A percentile compares a stretch with the other conserved stretches of the same genome.
These are phyloP conservation scores for Parasteatoda tepidariorum DNA, from an alignment of 1,140 invertebrate species.

Conservation along the genomic window DNA sequence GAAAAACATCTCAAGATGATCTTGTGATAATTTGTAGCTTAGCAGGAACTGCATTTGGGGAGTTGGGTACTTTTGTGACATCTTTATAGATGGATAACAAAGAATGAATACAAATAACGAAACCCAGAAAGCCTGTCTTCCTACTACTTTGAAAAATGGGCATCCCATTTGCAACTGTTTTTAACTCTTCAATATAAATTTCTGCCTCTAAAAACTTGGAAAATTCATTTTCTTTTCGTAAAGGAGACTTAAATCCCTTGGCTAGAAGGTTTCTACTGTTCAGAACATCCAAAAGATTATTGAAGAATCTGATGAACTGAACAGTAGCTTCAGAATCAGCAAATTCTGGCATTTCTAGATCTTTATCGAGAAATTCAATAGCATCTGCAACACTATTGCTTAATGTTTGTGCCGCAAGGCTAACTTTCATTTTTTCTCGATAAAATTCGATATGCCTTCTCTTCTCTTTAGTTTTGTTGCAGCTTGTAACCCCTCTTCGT, in stretches of 20 bases:
- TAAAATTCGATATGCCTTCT: conserved; percentile 2
- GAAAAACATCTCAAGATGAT: conserved; percentile 13
- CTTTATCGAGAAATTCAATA: background rate
- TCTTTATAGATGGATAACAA: background rate
- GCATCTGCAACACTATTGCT: too few relatives aligned
- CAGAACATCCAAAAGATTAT: conserved; percentile 8
- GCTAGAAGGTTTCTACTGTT: conserved; percentile 6
- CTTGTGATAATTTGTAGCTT: conserved; percentile 1
- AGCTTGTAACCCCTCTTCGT: background rate
- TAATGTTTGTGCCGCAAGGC: conserved; percentile 9
- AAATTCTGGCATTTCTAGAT: background rate
- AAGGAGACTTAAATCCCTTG: background rate
- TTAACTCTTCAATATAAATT: background rate
- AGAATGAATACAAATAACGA: too few relatives aligned
- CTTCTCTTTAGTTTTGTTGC: background rate
- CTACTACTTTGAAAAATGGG: background rate
- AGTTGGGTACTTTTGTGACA: background rate
- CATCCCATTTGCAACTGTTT: background rate
- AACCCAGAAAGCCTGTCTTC: background rate
- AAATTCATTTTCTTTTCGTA: background rate
- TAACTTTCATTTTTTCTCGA: conserved; percentile 9
- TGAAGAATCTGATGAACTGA: background rate
- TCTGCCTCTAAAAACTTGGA: background rate
- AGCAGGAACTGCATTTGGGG: background rate
- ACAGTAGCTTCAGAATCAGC: background rate